Evolutionary conservation across 2,888 invertebrate genomes (phyloP), one percentile per base, ranked within the genome.

Genomic region (Arge pagana): DNA sequence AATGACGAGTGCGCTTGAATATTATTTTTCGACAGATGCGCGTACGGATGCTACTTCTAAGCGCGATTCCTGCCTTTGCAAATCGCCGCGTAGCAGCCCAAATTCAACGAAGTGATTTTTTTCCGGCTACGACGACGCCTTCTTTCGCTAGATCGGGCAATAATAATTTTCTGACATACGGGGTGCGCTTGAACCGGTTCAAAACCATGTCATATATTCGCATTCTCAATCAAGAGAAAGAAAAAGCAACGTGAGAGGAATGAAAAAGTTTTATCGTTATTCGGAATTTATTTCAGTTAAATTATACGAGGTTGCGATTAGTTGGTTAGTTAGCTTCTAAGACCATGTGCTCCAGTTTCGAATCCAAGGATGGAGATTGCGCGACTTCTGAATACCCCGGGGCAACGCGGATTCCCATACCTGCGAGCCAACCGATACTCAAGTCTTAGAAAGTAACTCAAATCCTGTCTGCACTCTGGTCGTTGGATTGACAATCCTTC

Each of bases 391-490:
- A 58, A 57, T 33, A 50, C 56, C 62, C 58, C 48, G 51, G 39
- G 71, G 70, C 66, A 56, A 57, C 57, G 59, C 54, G 58, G 66
- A 72, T 72, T 72, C 68, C 73, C 72, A 73, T 73, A 71, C 70
- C 68, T 67, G 70, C 59, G 53, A 53, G 54, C 39, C 48, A 42
- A 57, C 55, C 43, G 35, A 26, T 42, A 43, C 43, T 51, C 16
- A 51, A 43, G 42, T 51, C 50, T 51, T 43, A 42, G 43, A 51
- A 51, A 58, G 54, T 53, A 45, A 53, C 45, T 30, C 33, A 33
- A 45, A 35, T 35, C 35, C 33, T 35, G 42, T 42, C 30, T 42
- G 31, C 30, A 42, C 31, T 45, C 33, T 31, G 35, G 33, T 33
- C 31, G 42, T 42, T 45, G n/a, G n/a, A n/a, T n/a, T 4, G 23